Percentiles rank a stretch among this genome's conserved stretches.
Conservation (phyloP, 2,113 vertebrate genomes). For the Macroglossus sobrinus region DNA sequence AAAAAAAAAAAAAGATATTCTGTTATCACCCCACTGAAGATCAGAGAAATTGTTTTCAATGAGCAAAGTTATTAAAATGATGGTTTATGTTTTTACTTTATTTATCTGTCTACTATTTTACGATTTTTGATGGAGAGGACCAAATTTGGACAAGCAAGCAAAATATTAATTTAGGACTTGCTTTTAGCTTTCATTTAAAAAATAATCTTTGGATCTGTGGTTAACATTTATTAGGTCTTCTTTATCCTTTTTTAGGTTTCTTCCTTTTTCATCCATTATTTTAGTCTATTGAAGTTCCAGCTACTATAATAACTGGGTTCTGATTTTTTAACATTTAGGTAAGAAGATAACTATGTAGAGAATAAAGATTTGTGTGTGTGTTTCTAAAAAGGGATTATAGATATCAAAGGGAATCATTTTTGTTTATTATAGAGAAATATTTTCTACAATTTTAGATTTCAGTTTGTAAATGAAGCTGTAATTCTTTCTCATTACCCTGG, state of each 20-base stretch:
- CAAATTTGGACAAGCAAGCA: not conserved
- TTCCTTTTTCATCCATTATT: no score
- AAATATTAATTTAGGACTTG: not conserved
- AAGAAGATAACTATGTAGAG: not conserved
- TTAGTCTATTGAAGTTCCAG: not conserved
- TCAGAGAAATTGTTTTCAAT: constrained; percentile 41
- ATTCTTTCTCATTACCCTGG: not conserved
- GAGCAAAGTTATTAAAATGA: constrained; percentile 54
- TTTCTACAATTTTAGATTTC: not conserved
- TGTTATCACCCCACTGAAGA: constrained; percentile 46
- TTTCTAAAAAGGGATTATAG: not conserved
- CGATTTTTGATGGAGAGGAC: not conserved
- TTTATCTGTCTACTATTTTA: not conserved
- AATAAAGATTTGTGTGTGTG: not conserved
- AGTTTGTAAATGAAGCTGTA: not conserved
- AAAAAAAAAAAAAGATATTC: constrained; percentile 60
- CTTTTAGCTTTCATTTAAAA: not conserved
- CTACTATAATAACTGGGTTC: not conserved
- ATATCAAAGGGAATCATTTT: not conserved
- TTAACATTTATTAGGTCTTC: not conserved
- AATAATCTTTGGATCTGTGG: not conserved
- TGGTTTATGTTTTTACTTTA: constrained; percentile 22
- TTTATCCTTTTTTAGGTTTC: not conserved
- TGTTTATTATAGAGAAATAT: not conserved
- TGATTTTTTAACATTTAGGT: not conserved